A percentile compares a stretch with the other conserved stretches of the same genome.
phyloP scores from a whole-genome alignment of 2,797 vertebrate genomes.

The Echeneis naucrates region DNA sequence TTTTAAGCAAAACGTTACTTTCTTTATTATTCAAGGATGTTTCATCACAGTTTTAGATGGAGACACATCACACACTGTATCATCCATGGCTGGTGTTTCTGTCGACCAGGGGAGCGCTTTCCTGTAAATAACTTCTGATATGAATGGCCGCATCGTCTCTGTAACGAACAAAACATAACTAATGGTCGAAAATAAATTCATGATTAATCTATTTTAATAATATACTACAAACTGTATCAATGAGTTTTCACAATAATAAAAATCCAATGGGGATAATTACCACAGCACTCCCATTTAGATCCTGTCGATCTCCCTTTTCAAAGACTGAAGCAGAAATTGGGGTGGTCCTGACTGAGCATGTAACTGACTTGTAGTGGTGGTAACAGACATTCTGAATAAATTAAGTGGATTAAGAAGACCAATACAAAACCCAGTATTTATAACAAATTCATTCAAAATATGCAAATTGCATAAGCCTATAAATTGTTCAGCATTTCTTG shows the following conservation, averaged over 20 bases:
- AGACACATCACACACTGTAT: conserved; percentile 1
- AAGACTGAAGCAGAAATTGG: not conserved
- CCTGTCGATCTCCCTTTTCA: conserved; percentile 6
- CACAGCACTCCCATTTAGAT: not conserved
- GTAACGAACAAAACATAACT: not conserved
- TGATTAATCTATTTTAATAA: too few relatives aligned
- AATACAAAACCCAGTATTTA: not conserved
- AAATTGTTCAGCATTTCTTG: conserved; percentile 2
- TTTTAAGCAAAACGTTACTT: conserved; percentile 13
- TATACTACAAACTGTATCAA: too few relatives aligned
- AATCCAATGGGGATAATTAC: conserved; percentile 38
- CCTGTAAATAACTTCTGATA: conserved; percentile 41
- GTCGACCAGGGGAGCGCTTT: conserved; percentile 36
- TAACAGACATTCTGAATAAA: not conserved
- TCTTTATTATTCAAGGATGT: conserved; percentile 17
- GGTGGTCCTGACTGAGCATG: not conserved
- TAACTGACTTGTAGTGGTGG: not conserved
- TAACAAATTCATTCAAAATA: not conserved
- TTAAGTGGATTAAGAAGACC: not conserved
- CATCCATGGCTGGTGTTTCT: conserved; percentile 25
- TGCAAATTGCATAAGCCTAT: not conserved
- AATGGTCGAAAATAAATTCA: conserved; percentile 12
- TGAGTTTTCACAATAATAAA: conserved; percentile 36
- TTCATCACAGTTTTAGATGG: conserved; percentile 31
- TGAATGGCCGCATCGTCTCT: not conserved